Evolutionary conservation across 2,113 vertebrate genomes (phyloP).

Genomic region (Plectropomus leopardus): DNA sequence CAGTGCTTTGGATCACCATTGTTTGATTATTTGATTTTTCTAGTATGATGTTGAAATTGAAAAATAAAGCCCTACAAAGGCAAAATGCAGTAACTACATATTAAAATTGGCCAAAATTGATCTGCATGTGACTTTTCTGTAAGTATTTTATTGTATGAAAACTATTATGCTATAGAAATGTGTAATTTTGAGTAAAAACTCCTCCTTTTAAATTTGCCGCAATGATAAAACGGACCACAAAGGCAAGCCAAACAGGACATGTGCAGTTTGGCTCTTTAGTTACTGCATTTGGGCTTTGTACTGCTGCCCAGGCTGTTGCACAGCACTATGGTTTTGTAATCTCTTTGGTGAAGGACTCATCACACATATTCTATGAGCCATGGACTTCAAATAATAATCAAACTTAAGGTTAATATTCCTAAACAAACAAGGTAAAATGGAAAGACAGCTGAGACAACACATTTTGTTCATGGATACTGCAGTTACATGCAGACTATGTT

Average conservation of each 20-base stretch:
- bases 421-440: neutral
- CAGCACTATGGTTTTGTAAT: neutral
- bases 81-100: neutral
- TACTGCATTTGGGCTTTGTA: neutral
- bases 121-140: neutral
- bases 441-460: no score
- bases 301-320: neutral
- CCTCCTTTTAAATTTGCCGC: neutral
- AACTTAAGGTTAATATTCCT: neutral
- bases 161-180: neutral
- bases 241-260: neutral
- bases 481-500: neutral
- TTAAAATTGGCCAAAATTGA: neutral
- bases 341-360: neutral
- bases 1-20: constrained; percentile 1
- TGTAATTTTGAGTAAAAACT: neutral
- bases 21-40: neutral
- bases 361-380: neutral
- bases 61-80: no score
- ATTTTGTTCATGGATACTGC: neutral
- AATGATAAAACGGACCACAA: neutral
- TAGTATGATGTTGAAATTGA: neutral
- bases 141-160: neutral
- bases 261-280: neutral
- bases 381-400: no score